phyloP scores from a whole-genome alignment of 2,113 vertebrate species.

The Takifugu flavidus region DNA sequence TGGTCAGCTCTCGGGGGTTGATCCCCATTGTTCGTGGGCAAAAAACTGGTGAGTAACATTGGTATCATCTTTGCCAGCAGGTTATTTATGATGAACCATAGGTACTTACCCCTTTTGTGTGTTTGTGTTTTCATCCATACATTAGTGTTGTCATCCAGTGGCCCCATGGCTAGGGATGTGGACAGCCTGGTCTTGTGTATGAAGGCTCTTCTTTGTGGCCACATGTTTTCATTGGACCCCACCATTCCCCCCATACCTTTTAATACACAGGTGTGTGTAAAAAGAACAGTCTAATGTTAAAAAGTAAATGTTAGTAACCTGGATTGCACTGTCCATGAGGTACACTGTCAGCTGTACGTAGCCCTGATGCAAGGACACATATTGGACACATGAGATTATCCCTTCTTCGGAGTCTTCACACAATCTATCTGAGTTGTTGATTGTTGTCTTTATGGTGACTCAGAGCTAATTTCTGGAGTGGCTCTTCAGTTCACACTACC shows the following conservation, averaged over 20 bases:
- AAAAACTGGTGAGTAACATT: constrained; percentile 61
- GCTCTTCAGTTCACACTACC: no score
- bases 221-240: constrained; percentile 89
- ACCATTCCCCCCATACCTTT: constrained; percentile 86
- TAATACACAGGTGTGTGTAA: constrained; percentile 57
- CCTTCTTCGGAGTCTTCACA: no score
- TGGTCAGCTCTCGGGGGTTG: constrained; percentile 50
- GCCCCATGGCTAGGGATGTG: constrained; percentile 85
- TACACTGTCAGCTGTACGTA: no score
- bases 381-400: no score
- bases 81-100: neutral
- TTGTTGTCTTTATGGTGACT: no score
- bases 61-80: neutral
- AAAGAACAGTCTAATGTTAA: neutral
- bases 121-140: neutral
- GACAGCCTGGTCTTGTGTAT: constrained; percentile 87
- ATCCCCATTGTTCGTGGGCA: constrained; percentile 34
- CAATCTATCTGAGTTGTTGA: no score
- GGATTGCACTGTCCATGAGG: no score
- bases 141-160: constrained; percentile 67
- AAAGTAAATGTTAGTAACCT: no score
- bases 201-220: constrained; percentile 83
- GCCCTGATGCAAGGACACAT: no score
- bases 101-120: neutral
- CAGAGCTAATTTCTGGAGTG: no score